Evolutionary conservation across 2,797 vertebrate genomes (phyloP), one percentile per base, ranked within the genome.

Genomic region (Chrysocyon brachyurus): DNA sequence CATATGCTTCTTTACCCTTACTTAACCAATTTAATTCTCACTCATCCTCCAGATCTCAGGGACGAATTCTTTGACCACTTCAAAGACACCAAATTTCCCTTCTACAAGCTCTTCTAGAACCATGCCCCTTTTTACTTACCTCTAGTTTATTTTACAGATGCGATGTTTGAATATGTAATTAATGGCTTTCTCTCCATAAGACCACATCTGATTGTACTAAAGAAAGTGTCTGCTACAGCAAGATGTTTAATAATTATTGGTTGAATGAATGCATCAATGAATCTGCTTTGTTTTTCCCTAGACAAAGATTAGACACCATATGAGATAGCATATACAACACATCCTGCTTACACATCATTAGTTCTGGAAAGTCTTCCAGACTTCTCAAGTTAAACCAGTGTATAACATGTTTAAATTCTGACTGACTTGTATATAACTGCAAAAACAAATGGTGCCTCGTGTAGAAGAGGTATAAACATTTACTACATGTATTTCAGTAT

Each of bases 351-450:
- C 36, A 87, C 21, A 89, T 61, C 54, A 40, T 40, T 72, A 90
- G 22, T 79, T 85, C 40, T 68, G 31, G 21, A 96, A 94, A 94
- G n/a, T 14, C 36, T 95, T 91, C 54, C 24, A 92, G 19, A 68
- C 10, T 82, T 91, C 56, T 36, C 17, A 92, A 73, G 49, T 54
- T 88, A 96, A 96, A 95, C 57, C 40, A 95, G 10, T 54, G 17
- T 52, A 75, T n/a, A 75, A n/a, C 46, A 96, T 68, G 36, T 59
- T 91, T 93, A 95, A 94, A 96, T 88, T 86, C 72, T 78, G 49
- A 36, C 54, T 95, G 21, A 68, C 81, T 68, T 73, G 15, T 79
- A 84, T 6, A 82, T 61, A 66, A 77, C n/a, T 31, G 57, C 56
- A 82, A 83, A 49, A 89, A 92, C n/a, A 97, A 89, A 82, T 56